Percentiles rank a stretch among this genome's conserved stretches.
Evolutionary conservation across 2,113 vertebrate species (phyloP).

Genomic region (Cichladusa arquata): DNA sequence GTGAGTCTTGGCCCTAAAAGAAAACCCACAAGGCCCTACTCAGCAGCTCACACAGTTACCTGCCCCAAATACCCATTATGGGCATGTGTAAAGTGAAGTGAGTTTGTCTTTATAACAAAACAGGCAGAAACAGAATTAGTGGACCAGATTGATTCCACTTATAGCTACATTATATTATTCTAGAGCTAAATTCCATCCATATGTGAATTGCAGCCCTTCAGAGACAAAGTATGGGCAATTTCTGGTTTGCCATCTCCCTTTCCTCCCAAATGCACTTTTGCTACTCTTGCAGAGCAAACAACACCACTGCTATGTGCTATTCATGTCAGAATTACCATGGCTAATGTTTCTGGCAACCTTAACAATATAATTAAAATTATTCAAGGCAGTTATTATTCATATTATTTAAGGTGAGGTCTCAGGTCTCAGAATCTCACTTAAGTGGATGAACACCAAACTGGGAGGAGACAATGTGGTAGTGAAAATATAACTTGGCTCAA

Average conservation of each 20-base stretch:
- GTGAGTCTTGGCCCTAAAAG: not conserved
- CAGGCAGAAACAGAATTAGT: not conserved
- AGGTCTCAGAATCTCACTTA: not conserved
- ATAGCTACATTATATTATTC: not conserved
- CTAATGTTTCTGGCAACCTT: not conserved
- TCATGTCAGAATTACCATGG: not conserved
- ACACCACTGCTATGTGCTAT: not conserved
- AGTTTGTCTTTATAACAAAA: slow-evolving; percentile 12
- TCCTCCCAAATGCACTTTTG: not conserved
- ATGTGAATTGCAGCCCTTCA: slow-evolving; percentile 3
- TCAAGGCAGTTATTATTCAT: not conserved
- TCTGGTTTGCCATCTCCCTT: not conserved
- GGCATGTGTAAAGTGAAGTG: not conserved
- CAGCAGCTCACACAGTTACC: not conserved
- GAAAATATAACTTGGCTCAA: not conserved
- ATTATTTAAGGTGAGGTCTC: not conserved
- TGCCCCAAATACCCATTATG: not conserved
- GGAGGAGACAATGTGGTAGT: not conserved
- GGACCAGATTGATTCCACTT: slow-evolving; percentile 12
- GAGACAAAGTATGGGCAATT: not conserved
- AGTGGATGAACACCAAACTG: not conserved
- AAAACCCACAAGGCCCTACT: not conserved
- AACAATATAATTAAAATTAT: not conserved
- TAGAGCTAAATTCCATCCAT: slow-evolving; percentile 35
- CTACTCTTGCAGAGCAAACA: not conserved